Evolutionary conservation across 2,797 vertebrate species (phyloP).

Genomic region (Tenualosa thibaudeaui): DNA sequence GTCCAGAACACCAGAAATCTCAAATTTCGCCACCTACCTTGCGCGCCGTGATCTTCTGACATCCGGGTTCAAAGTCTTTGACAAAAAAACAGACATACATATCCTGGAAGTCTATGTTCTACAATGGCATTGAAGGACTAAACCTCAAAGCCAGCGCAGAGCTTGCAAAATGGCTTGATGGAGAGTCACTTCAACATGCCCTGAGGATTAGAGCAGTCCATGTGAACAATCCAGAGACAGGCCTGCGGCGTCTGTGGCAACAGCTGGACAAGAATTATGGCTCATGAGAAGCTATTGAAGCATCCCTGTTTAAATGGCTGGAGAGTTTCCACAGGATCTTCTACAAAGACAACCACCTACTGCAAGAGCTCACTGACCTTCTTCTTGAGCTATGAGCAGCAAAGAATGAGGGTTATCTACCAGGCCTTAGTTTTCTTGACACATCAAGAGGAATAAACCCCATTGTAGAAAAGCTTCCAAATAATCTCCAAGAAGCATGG

Average conservation of each 20-base stretch:
- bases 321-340: not conserved
- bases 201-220: no score
- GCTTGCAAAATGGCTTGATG: slow-evolving; percentile 39
- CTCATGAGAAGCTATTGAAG: no score
- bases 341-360: not conserved
- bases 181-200: no score
- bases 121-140: slow-evolving; percentile 31
- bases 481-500: slow-evolving; percentile 31
- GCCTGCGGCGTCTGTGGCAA: no score
- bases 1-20: slow-evolving; percentile 14
- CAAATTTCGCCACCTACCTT: slow-evolving; percentile 35
- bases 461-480: slow-evolving; percentile 19
- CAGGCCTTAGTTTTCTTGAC: not conserved
- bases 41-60: slow-evolving; percentile 23
- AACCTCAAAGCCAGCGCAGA: slow-evolving; percentile 32
- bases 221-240: no score
- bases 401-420: not conserved
- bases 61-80: slow-evolving; percentile 37
- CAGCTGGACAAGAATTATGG: no score
- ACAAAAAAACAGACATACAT: slow-evolving; percentile 38
- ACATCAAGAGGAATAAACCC: not conserved
- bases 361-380: not conserved
- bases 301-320: no score
- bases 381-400: not conserved
- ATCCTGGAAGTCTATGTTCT: slow-evolving; percentile 36